Evolutionary conservation across 2,888 invertebrate genomes (phyloP).

Genomic region (Noctua fimbriata): DNA sequence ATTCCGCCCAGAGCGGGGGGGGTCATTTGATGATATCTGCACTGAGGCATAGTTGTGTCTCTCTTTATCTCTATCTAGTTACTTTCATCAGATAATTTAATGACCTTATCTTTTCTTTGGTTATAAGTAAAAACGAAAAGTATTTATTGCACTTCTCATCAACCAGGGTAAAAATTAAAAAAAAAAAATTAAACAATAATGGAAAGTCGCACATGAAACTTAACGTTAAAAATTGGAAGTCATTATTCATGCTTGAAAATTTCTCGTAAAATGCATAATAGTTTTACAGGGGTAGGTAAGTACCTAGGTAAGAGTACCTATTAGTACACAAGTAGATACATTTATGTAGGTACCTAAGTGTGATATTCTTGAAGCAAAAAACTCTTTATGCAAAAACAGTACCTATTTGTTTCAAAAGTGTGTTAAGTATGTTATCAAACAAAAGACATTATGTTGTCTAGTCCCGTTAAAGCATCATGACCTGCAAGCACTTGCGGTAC

Average conservation of each 20-base stretch:
- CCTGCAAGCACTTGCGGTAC: constrained; percentile 46
- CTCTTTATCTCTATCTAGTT: neutral
- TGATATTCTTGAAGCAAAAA: constrained; percentile 1
- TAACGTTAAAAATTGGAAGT: constrained; percentile 4
- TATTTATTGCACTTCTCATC: neutral
- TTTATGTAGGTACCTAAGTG: constrained; percentile 12
- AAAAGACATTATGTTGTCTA: constrained; percentile 36
- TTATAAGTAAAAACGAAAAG: neutral
- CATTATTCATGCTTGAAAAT: neutral
- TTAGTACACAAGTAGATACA: neutral
- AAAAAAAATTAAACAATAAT: neutral
- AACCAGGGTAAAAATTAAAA: neutral
- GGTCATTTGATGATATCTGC: no score
- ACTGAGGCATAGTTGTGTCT: no score
- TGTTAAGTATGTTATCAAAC: constrained; percentile 39
- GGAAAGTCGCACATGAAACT: neutral
- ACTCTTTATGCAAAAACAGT: constrained; percentile 21
- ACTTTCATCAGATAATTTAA: neutral
- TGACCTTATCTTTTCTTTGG: neutral
- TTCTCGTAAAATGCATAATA: neutral
- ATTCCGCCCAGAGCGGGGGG: no score
- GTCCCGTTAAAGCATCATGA: constrained; percentile 51
- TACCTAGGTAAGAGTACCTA: neutral
- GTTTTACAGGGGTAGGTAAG: neutral
- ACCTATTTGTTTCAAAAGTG: neutral